A percentile compares a stretch with the other conserved stretches of the same genome.
Conservation (phyloP, 2,113 vertebrate genomes). For the Panthera leo region DNA sequence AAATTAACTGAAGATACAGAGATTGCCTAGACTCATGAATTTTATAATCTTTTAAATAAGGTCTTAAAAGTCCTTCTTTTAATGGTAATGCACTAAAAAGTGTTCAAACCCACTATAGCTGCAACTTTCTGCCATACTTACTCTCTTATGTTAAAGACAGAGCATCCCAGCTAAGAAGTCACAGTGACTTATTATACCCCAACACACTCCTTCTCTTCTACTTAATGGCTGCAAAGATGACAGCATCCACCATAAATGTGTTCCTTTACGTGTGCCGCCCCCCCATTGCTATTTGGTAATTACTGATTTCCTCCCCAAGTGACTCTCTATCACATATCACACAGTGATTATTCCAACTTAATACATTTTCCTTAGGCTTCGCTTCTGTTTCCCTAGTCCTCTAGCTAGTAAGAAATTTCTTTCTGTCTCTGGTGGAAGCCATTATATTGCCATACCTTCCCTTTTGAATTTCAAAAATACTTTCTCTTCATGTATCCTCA, state of each 20-base stretch:
- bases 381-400: neutral
- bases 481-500: neutral
- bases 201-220: neutral
- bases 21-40: neutral
- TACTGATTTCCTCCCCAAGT: neutral
- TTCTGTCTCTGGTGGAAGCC: neutral
- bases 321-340: neutral
- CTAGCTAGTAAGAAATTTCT: neutral
- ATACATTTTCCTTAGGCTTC: neutral
- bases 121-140: neutral
- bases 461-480: neutral
- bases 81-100: conserved; percentile 28
- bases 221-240: neutral
- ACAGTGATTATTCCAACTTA: neutral
- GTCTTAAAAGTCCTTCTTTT: conserved; percentile 46
- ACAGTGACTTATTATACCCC: neutral
- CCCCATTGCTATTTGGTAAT: neutral
- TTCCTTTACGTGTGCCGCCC: neutral
- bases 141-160: neutral
- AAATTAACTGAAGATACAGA: neutral
- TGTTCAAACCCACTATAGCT: neutral
- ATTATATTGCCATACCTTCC: neutral
- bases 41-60: conserved; percentile 22
- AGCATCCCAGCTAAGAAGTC: neutral
- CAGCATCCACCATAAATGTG: neutral